Conservation (phyloP, 2,888 invertebrate genomes). For the Dromius quadrimaculatus region DNA sequence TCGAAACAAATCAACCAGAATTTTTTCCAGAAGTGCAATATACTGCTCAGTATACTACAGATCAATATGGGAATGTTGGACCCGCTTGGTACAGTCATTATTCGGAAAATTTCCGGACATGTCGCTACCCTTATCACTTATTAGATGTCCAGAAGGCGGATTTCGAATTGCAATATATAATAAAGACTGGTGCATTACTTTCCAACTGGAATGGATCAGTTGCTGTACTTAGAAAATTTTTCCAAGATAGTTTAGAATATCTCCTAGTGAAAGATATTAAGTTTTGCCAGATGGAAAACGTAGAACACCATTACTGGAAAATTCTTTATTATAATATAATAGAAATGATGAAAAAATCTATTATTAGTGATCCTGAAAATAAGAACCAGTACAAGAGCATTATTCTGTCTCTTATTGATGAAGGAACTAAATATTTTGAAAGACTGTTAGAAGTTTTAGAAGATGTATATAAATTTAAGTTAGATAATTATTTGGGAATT, state of each 20-base stretch:
- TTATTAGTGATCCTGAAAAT: conserved; percentile 72
- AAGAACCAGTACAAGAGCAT: conserved; percentile 76
- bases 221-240: conserved; percentile 72
- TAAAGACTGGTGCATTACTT: conserved; percentile 72
- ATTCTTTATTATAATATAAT: conserved; percentile 89
- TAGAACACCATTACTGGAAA: conserved; percentile 94
- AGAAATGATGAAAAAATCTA: conserved; percentile 81
- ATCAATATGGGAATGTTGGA: conserved; percentile 68
- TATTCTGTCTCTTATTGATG: conserved; percentile 79
- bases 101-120: conserved; percentile 73
- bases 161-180: conserved; percentile 74
- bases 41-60: conserved; percentile 62
- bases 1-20: conserved; percentile 59
- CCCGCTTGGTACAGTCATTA: conserved; percentile 73
- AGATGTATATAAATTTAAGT: conserved; percentile 79
- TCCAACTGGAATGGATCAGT: conserved; percentile 76
- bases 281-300: conserved; percentile 87
- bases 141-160: conserved; percentile 78
- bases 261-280: conserved; percentile 84
- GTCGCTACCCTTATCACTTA: conserved; percentile 71
- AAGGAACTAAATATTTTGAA: conserved; percentile 84
- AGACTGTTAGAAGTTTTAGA: conserved; percentile 79
- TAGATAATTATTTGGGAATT: conserved; percentile 73
- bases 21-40: conserved; percentile 18
- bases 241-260: conserved; percentile 77